Conservation (phyloP, 2,888 invertebrate species). For the Girardia tigrina region DNA sequence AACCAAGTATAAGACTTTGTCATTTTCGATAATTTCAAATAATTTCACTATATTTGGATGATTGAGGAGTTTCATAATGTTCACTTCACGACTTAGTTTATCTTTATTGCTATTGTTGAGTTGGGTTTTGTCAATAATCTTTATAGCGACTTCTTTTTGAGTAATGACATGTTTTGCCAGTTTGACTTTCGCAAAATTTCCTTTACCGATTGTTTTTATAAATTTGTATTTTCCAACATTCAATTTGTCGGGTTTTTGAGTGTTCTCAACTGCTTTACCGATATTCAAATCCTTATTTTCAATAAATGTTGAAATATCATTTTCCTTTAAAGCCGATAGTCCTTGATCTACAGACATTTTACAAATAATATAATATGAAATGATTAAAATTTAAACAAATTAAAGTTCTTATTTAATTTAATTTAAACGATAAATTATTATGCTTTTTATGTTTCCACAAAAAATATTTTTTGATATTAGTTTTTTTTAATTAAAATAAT, state of each 20-base stretch:
- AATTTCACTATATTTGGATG: conserved; percentile 74
- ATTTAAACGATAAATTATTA: no score
- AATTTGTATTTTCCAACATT: conserved; percentile 35
- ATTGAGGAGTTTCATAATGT: conserved; percentile 99
- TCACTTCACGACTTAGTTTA: conserved; percentile 74
- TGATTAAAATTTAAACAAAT: no score
- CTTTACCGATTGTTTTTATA: conserved; percentile 36
- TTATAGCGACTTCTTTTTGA: conserved; percentile 63
- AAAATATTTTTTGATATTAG: no score
- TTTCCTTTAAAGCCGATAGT: no score
- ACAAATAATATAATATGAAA: no score
- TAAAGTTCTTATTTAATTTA: no score
- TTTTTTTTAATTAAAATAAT: no score
- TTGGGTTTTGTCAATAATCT: conserved; percentile 98
- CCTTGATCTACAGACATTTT: no score
- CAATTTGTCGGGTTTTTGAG: conserved; percentile 25
- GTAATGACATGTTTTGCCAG: conserved; percentile 35
- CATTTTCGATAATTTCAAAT: conserved; percentile 74
- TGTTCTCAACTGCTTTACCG: no score
- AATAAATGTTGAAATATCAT: no score
- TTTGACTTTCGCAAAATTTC: conserved; percentile 38
- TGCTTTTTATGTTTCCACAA: no score
- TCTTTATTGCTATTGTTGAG: conserved; percentile 93
- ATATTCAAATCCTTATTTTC: no score
- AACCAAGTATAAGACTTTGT: conserved; percentile 80